Percentiles rank a stretch among this genome's conserved stretches.
Conservation (phyloP, 2,797 vertebrate genomes). For the Alouatta caraya region DNA sequence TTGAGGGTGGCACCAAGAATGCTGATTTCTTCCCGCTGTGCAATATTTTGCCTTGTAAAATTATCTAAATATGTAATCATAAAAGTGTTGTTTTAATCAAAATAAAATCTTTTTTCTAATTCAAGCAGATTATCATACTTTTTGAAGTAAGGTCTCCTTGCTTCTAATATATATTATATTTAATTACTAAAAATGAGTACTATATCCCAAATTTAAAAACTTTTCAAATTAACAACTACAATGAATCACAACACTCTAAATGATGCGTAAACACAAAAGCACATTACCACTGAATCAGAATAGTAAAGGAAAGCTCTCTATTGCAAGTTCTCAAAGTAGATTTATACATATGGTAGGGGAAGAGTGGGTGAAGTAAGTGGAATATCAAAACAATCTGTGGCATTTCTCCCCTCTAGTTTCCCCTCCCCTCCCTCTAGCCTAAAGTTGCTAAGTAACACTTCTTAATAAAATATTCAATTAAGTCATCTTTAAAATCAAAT, state of each 20-base stretch:
- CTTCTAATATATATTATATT: background rate
- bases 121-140: slow-evolving; percentile 55
- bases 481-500: slow-evolving; percentile 34
- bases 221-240: slow-evolving; percentile 26
- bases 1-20: slow-evolving; percentile 81
- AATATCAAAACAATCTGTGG: background rate
- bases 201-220: slow-evolving; percentile 27
- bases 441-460: slow-evolving; percentile 6
- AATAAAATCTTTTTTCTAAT: slow-evolving; percentile 37
- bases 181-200: slow-evolving; percentile 45
- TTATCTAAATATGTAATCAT: slow-evolving; percentile 79
- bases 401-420: background rate
- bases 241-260: slow-evolving; percentile 49
- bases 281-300: slow-evolving; percentile 42
- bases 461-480: slow-evolving; percentile 45
- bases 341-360: background rate
- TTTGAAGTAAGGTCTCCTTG: slow-evolving; percentile 26
- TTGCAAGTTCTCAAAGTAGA: slow-evolving; percentile 16
- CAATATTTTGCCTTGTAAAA: slow-evolving; percentile 81
- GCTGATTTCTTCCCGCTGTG: slow-evolving; percentile 83
- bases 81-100: slow-evolving; percentile 70
- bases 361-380: background rate
- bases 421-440: background rate
- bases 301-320: slow-evolving; percentile 26
- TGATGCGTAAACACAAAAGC: slow-evolving; percentile 14